A percentile compares a stretch with the other conserved stretches of the same genome.
Evolutionary conservation across 2,113 vertebrate species (phyloP).

Genomic region (Paratilapia polleni): DNA sequence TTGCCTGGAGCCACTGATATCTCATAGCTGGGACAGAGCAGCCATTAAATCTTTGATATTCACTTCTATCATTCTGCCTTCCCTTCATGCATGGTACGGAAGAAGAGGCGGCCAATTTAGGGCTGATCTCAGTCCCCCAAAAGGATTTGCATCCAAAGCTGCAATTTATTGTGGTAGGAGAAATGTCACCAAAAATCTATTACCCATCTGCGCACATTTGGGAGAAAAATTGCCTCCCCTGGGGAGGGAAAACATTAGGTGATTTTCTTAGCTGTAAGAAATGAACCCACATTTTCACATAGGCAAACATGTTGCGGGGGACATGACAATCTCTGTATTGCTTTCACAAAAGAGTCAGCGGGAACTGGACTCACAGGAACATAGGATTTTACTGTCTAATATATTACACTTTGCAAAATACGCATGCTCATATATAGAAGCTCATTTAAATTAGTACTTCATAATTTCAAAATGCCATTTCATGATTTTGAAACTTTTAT

Average conservation of each 20-base stretch:
- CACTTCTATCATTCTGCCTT: slow-evolving; percentile 51
- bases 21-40: slow-evolving; percentile 49
- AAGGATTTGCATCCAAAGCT: slow-evolving; percentile 62
- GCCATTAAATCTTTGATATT: slow-evolving; percentile 68
- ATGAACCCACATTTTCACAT: slow-evolving; percentile 26
- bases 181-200: slow-evolving; percentile 65
- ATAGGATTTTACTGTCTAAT: not conserved
- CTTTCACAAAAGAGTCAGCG: not conserved
- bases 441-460: not conserved
- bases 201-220: slow-evolving; percentile 32
- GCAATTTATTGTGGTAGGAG: slow-evolving; percentile 46
- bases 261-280: slow-evolving; percentile 13
- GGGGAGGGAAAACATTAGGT: slow-evolving; percentile 6
- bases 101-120: slow-evolving; percentile 50
- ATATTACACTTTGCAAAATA: not conserved
- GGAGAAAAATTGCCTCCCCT: slow-evolving; percentile 13
- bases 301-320: not conserved
- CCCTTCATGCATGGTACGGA: slow-evolving; percentile 47
- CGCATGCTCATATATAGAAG: not conserved
- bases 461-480: slow-evolving; percentile 4
- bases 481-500: not conserved
- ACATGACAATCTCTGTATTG: not conserved
- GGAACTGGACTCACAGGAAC: not conserved
- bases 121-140: slow-evolving; percentile 29
- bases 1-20: slow-evolving; percentile 35